A percentile compares a stretch with the other conserved stretches of the same genome.
Evolutionary conservation across 1,140 invertebrate species (phyloP).

Genomic region (Conus betulinus): DNA sequence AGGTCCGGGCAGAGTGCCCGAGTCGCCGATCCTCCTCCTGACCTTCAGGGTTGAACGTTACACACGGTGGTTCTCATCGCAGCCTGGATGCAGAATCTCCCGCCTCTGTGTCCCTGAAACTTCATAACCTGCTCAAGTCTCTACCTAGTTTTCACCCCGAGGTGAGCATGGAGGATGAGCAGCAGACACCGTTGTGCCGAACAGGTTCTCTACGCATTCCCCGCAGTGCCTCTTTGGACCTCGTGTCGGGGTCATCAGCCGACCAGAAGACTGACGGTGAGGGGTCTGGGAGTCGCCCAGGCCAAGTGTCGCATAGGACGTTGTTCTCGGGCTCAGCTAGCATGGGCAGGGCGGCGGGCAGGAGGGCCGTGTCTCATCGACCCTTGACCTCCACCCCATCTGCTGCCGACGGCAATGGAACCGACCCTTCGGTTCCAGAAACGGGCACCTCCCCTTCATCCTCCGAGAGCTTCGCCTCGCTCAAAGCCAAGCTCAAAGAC

Average conservation of each 20-base stretch:
- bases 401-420: too few species aligned
- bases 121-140: slow-evolving; percentile 64
- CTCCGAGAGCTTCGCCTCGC: slow-evolving; percentile 63
- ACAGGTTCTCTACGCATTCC: slow-evolving; percentile 59
- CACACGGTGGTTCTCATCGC: neutral
- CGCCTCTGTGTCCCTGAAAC: slow-evolving; percentile 67
- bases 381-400: neutral
- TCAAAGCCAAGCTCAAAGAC: slow-evolving; percentile 69
- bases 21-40: neutral
- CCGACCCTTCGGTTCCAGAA: neutral
- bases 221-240: slow-evolving; percentile 57
- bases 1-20: neutral
- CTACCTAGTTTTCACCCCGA: slow-evolving; percentile 54
- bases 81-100: slow-evolving; percentile 51
- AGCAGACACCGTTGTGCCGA: slow-evolving; percentile 38
- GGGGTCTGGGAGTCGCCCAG: neutral
- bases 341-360: slow-evolving; percentile 25
- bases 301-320: neutral
- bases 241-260: slow-evolving; percentile 12
- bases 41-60: slow-evolving; percentile 10
- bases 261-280: neutral
- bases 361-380: neutral
- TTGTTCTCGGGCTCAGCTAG: slow-evolving; percentile 26
- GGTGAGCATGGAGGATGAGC: slow-evolving; percentile 24
- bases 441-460: neutral